phyloP scores from a whole-genome alignment of 2,888 invertebrate genomes.

The Leptogaster cylindrica region DNA sequence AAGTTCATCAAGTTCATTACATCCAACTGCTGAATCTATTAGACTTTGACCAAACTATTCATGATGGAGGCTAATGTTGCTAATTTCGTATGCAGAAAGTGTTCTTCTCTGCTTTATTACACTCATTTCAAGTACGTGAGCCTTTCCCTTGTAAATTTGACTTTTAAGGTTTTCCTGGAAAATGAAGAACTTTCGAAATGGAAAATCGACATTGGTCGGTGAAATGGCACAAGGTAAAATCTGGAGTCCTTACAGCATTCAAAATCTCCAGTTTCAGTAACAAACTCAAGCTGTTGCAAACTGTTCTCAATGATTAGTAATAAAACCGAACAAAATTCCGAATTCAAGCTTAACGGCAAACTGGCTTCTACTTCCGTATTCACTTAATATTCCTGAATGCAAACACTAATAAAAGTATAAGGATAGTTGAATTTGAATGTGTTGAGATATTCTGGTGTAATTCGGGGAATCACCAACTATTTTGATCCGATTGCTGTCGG shows the following conservation, averaged over 20 bases:
- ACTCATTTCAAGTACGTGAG: conserved; percentile 28
- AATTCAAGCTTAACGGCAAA: conserved; percentile 20
- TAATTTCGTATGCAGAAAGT: conserved; percentile 33
- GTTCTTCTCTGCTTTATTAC: conserved; percentile 26
- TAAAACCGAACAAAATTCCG: conserved; percentile 27
- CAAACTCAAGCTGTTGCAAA: conserved; percentile 19
- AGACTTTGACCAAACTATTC: conserved; percentile 29
- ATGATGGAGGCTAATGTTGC: conserved; percentile 8
- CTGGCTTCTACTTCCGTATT: conserved; percentile 14
- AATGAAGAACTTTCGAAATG: neutral
- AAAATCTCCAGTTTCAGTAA: neutral
- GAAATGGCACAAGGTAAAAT: neutral
- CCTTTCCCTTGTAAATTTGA: conserved; percentile 28
- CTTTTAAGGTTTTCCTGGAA: conserved; percentile 12
- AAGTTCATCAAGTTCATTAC: conserved; percentile 9
- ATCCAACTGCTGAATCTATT: conserved; percentile 35
- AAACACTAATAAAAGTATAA: conserved; percentile 9
- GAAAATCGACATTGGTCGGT: neutral
- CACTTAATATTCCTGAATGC: conserved; percentile 31
- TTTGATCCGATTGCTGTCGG: neutral
- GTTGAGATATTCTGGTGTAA: no score
- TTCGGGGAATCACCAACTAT: no score
- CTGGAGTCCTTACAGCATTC: neutral
- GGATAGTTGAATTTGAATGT: conserved; percentile 16
- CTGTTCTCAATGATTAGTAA: conserved; percentile 21